Base-by-base conservation (phyloP, 2,888 invertebrate genomes). In the Apamea anceps region DNA sequence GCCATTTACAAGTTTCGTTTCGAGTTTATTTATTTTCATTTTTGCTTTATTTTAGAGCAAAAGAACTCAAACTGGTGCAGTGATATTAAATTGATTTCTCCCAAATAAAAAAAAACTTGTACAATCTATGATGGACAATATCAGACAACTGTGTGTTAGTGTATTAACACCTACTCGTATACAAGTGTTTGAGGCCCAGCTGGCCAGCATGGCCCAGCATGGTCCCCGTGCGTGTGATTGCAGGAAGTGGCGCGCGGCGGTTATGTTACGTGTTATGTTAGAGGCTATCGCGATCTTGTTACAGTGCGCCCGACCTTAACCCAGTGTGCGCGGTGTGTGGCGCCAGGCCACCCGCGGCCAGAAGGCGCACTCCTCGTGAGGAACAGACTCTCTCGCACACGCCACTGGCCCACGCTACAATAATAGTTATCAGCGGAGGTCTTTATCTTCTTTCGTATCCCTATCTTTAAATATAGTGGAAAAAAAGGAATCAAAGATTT, bases 261-360 rank as follows among this genome's bases (percentile, higher is more conserved):
- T 66, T 37, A 45, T 72, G 63, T 45, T 13, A 65, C 68, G 60
- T 28, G 73, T 66, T 54, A 62, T n/a, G 48, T 57, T 79, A 28
- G 66, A 65, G 51, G 28, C 28, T 18, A 66, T 48, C 37, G 70
- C 72, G 72, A 65, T 70, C 72, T 70, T 21, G 28, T 73, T 62
- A 42, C 15, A 72, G 72, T 54, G 71, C 67, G 60, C 71, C 28
- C 67, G 84, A 85, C 84, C 84, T 84, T 84, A 85, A 85, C 82
- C 84, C 72, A 54, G 67, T 32, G 85, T n/a, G 54, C 15, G 66
- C 48, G n/a, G 76, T 2, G 54, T 42, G 60, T 10, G 76, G 71
- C 37, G 15, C 28, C 78, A 12, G 25, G 15, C 21, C 60, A 8
- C 77, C 0, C 15, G 37, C 45, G 48, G 18, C 4, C 71, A 70